Evolutionary conservation across 1,140 invertebrate genomes (phyloP).

Genomic region (Uloborus diversus): DNA sequence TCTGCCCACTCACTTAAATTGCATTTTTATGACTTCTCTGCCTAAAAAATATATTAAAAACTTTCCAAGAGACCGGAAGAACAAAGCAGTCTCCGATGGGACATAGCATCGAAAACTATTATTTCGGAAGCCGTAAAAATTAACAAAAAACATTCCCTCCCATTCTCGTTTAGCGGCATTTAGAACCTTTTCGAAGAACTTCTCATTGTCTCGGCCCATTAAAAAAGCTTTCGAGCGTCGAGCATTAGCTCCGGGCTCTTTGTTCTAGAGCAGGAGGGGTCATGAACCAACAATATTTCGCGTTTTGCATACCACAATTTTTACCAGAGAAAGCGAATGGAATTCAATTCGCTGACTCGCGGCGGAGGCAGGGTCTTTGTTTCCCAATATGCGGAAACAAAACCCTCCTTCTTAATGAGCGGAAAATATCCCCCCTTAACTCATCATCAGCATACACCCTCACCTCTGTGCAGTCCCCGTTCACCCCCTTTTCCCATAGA

Average conservation of each 20-base stretch:
- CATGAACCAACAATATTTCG: constrained; percentile 2
- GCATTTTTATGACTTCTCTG: too few species aligned
- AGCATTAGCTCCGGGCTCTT: too few species aligned
- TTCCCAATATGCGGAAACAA: constrained; percentile 27
- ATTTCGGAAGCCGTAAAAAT: constrained; percentile 3
- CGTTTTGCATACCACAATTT: background rate
- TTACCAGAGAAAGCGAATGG: background rate
- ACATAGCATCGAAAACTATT: background rate
- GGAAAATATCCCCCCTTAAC: constrained; percentile 32
- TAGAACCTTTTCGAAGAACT: too few species aligned
- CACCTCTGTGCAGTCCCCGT: background rate
- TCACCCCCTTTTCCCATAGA: background rate
- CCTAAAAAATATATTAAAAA: too few species aligned
- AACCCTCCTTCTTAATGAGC: constrained; percentile 39
- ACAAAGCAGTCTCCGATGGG: background rate
- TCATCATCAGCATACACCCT: constrained; percentile 7
- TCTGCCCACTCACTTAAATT: too few species aligned
- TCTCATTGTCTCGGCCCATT: too few species aligned
- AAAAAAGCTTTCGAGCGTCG: constrained; percentile 14
- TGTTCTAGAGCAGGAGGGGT: too few species aligned
- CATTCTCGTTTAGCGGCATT: too few species aligned
- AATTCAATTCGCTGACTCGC: background rate
- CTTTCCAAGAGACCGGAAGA: background rate
- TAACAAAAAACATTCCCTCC: too few species aligned
- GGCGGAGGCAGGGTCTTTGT: constrained; percentile 17